Conservation (phyloP, 2,797 vertebrate genomes). For the Cetoscarus ocellatus region DNA sequence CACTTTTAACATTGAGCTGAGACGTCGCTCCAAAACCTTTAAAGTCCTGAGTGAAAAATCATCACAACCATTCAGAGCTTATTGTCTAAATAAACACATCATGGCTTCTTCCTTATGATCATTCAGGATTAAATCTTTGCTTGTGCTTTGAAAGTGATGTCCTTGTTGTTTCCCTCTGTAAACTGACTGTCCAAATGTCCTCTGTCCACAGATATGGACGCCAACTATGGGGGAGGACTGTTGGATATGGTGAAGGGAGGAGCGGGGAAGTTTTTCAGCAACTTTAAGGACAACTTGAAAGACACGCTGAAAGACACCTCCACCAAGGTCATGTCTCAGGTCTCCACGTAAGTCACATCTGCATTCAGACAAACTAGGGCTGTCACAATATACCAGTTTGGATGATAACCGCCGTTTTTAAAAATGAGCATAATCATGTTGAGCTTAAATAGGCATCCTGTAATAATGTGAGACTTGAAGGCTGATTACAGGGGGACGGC, state of each 20-base stretch:
- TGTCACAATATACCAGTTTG: neutral
- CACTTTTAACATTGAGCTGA: no score
- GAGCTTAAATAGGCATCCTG: no score
- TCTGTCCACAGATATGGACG: conserved; percentile 93
- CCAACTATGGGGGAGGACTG: conserved; percentile 93
- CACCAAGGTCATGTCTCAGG: conserved; percentile 98
- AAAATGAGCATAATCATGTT: no score
- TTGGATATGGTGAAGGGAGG: conserved; percentile 99
- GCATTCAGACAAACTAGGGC: neutral
- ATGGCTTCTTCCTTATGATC: neutral
- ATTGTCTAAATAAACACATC: neutral
- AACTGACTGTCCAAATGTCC: conserved; percentile 72
- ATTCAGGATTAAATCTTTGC: neutral
- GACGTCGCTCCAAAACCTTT: neutral
- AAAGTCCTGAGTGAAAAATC: neutral
- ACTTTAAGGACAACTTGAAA: conserved; percentile 98
- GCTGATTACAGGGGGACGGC: no score
- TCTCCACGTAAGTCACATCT: conserved; percentile 89
- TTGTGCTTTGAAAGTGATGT: neutral
- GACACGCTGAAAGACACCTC: conserved; percentile 99
- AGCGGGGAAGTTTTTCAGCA: conserved; percentile 98
- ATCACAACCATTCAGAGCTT: neutral
- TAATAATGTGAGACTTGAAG: no score
- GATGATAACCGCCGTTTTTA: no score
- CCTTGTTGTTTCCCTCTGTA: conserved; percentile 15